Base-by-base conservation (phyloP, 1,140 invertebrate species). In the Drosophila rhopaloa region DNA sequence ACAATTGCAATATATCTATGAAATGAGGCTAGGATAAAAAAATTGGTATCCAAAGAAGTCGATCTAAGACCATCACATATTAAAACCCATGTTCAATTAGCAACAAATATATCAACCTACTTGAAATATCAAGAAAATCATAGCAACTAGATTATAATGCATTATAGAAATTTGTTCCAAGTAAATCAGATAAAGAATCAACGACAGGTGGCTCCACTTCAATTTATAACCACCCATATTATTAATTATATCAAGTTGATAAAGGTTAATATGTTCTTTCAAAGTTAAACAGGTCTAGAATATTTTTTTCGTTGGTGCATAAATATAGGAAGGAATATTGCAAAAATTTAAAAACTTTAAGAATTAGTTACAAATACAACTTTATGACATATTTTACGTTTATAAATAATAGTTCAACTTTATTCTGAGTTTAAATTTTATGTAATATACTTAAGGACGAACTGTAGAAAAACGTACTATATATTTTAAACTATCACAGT, bases 151-250 rank as follows among this genome's bases (percentile, higher is more conserved):
- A 40, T 24, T 40, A 14, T 44, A 14, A 7, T 37, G 43, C 32
- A 67, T 50, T 62, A 27, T 35, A 8, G 10, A 63, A 50, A 68
- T 53, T 51, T 35, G 16, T 63, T 50, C 37, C 16, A 11, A 51
- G 29, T 37, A 65, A 53, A 44, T 35, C 37, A 38, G 65, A 53
- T 68, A 53, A 65, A 11, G n/a, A 10, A 10, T 11, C 29, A 6
- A 29, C 47, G 14, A 46, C 65, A 68, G 65, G 65, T 68, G 65
- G 38, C 16, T 19, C 65, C 65, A 68, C 60, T 68, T 68, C 47
- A 68, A n/a, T 29, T 43, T 27, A 16, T 16, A 63, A 50, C 4
- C 37, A 9, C 11, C 27, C 38, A 29, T n/a, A 66, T 43, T 53
- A 44, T 29, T 68, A 29, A 68, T 66, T 53, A 32, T 51, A 65